Evolutionary conservation across 1,140 invertebrate genomes (phyloP), one percentile per base, ranked within the genome.

Genomic region (Lasioglossum albipes): DNA sequence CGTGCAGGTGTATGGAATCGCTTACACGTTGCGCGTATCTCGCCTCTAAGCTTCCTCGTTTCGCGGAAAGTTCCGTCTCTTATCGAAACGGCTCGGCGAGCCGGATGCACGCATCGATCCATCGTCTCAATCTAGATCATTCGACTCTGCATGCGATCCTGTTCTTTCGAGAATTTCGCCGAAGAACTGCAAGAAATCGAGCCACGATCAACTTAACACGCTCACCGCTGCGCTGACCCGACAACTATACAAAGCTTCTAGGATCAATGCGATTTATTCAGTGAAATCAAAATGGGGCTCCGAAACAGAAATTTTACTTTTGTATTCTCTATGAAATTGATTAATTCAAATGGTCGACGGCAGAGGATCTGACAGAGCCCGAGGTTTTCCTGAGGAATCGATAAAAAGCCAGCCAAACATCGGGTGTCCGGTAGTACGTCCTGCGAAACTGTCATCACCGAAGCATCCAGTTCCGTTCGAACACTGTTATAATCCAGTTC

Each of bases 1-100:
- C 31, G 72, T 83, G 67, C 80, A 86, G 78, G 82, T 85, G 78
- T 78, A 83, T 74, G 77, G 80, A 87, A 88, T 88, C 82, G 75
- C 52, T 78, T 76, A 83, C 70, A 76, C 61, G 75, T 52, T 71
- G 70, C 59, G 67, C 76, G 76, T 49, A 73, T 85, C 74, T 86
- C 61, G 62, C 61, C 27, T 22, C 61, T 45, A 42, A 18, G 57
- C 71, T 42, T 73, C 42, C 42, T 59, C 52, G 64, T 83, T 71
- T 62, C 16, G 54, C 27, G 57, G 27, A 75, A 79, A 68, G 36
- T 66, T 82, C 20, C 64, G 59, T 9, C 67, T 72, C 65, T 67
- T 65, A 81, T 81, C 72, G 22, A 22, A 12, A 0, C 6, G 20
- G 1, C n/a, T 27, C 16, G 42, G 13, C 20, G 27, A 36, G 3